Evolutionary conservation across 2,797 vertebrate genomes (phyloP).

Genomic region (Cyclura pinguis): DNA sequence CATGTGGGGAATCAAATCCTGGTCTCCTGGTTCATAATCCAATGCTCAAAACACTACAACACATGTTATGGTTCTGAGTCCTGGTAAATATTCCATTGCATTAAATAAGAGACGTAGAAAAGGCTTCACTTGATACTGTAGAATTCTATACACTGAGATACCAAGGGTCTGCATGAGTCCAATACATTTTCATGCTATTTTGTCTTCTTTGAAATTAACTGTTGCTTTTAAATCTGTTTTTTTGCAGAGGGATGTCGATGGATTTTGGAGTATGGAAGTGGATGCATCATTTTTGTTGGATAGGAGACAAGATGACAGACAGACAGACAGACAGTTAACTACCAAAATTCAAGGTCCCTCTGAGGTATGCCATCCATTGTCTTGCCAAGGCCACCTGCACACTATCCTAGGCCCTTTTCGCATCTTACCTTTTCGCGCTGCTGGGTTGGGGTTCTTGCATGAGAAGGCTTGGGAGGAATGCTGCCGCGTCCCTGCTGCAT

Average conservation of each 20-base stretch:
- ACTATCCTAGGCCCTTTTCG: no score
- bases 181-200: constrained; percentile 19
- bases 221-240: neutral
- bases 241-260: no score
- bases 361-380: neutral
- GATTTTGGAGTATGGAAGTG: neutral
- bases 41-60: no score
- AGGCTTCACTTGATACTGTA: neutral
- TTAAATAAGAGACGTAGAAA: constrained; percentile 33
- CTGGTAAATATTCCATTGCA: neutral
- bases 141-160: neutral
- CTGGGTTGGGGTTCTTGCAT: no score
- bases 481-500: no score
- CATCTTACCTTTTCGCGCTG: no score
- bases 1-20: no score
- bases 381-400: neutral
- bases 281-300: neutral
- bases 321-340: no score
- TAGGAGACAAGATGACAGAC: no score
- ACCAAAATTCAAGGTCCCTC: neutral
- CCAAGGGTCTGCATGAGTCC: neutral
- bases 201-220: neutral
- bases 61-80: no score
- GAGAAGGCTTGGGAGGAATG: no score
- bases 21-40: no score